Base-by-base conservation (phyloP, 2,113 vertebrate genomes). In the Connochaetes taurinus region DNA sequence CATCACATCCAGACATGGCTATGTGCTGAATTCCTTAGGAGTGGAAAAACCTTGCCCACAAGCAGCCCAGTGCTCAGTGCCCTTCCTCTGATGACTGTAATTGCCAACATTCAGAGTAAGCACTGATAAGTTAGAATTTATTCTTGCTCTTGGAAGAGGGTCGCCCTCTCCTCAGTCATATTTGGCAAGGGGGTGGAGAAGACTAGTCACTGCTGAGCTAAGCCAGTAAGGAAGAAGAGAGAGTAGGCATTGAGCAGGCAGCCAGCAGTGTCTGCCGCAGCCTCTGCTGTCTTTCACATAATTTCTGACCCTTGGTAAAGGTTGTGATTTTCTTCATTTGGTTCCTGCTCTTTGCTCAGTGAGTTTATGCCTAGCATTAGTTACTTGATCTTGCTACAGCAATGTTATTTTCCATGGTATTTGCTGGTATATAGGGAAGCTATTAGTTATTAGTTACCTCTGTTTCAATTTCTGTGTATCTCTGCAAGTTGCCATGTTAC, bases 401-500 rank as follows among this genome's bases (percentile, higher is more conserved):
- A 40, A 17, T 71, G 45, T 57, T 60, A 7, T 50, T 95, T 96
- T 95, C 50, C 14, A 0, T 85, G 67, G 33, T 80, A 53, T 90
- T 91, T 81, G 19, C 19, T 86, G 67, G 36, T 33, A 6, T 88
- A 29, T 55, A 21, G 21, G 40, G n/a, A 94, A 76, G 25, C 40
- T 52, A 23, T 52, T 87, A 23, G 92, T 81, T 95, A 88, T 43
- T 64, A 94, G 45, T 64, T 40, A 91, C n/a, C 5, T 55, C 57
- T 94, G 31, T 83, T 94, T 94, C 90, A 92, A 19, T 83, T 95
- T 95, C 57, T 78, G 0, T 92, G 27, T 95, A 67, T 94, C 29
- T 92, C 64, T 81, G 29, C 85, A 76, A 93, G 62, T 71, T 92
- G n/a, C 47, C 43, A 93, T 96, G 81, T 45, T 82, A 89, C 47